phyloP scores from a whole-genome alignment of 1,140 invertebrate genomes.

The Chironomus tepperi region DNA sequence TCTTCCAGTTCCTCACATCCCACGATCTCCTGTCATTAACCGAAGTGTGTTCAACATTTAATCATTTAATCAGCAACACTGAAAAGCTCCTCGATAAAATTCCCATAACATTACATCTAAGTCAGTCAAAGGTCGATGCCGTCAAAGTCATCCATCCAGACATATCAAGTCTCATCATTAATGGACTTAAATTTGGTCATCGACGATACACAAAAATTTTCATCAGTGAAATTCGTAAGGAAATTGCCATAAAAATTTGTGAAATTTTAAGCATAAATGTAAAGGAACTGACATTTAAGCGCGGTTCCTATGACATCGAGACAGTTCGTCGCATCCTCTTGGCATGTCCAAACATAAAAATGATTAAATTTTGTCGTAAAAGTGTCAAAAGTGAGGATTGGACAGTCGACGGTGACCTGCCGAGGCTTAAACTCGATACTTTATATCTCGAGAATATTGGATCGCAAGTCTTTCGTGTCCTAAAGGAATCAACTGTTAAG shows the following conservation, averaged over 20 bases:
- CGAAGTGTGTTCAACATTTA: conserved; percentile 7
- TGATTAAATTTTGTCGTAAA: background rate
- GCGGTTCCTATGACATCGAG: background rate
- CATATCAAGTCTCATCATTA: background rate
- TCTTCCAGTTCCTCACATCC: background rate
- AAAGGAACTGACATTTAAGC: background rate
- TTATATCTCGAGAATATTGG: background rate
- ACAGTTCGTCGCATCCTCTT: background rate
- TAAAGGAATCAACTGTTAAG: background rate
- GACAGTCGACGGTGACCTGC: background rate
- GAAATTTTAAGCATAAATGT: background rate
- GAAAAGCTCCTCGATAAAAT: background rate
- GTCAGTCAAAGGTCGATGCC: background rate
- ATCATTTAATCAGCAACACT: background rate
- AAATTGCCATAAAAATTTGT: background rate
- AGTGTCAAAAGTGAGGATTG: background rate
- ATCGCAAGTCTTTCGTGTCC: background rate
- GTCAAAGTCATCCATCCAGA: background rate
- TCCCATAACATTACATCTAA: background rate
- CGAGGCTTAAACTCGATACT: background rate
- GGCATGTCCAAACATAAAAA: background rate
- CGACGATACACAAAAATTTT: background rate
- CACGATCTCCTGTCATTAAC: background rate
- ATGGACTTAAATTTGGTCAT: background rate
- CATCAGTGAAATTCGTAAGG: background rate